These are phyloP conservation scores for Mustela nigripes DNA, from an alignment of 2,113 vertebrate genomes.

Conservation along the genomic window DNA sequence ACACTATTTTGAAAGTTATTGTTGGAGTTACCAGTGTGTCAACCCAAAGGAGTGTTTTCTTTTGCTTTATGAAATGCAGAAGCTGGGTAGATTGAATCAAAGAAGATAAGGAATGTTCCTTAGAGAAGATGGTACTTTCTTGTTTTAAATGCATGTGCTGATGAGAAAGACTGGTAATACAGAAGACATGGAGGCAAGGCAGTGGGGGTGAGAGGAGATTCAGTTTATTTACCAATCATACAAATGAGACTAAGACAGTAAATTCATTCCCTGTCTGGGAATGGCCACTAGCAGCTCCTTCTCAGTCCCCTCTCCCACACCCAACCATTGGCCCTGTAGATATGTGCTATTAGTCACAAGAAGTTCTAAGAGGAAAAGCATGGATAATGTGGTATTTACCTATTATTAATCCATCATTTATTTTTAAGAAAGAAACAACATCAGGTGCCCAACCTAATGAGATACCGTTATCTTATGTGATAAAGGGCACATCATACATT, in stretches of 20 bases:
- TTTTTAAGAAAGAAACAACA: neutral
- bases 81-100: neutral
- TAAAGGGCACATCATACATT: neutral
- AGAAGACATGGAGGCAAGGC: neutral
- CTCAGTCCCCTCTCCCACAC: neutral
- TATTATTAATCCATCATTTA: neutral
- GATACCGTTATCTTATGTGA: neutral
- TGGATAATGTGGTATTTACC: neutral
- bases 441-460: neutral
- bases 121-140: neutral
- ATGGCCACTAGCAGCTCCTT: neutral
- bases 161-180: neutral
- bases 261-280: neutral
- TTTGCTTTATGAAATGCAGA: neutral
- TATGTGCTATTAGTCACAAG: neutral
- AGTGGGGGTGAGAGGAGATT: neutral
- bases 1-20: neutral
- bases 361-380: neutral
- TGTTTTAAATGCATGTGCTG: constrained; percentile 18
- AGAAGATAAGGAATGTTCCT: neutral
- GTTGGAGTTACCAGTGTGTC: neutral
- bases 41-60: neutral
- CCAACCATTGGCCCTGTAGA: neutral
- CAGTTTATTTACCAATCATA: neutral
- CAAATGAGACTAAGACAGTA: neutral